Base-by-base conservation (phyloP, 2,113 vertebrate species). In the Otocyon megalotis region DNA sequence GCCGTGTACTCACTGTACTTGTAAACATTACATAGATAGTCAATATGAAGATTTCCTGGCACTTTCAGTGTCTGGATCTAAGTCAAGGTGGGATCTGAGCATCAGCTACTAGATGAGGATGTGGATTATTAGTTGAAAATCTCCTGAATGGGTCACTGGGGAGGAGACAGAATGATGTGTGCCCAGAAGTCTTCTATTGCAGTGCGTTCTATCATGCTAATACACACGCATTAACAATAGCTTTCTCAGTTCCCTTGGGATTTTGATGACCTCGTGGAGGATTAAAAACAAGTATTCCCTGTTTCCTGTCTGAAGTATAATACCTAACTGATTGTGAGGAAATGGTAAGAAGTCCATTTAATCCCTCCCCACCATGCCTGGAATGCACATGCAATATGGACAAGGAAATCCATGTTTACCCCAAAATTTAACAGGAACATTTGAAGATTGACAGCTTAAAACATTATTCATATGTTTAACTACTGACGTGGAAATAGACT, bases 181-280 rank as follows among this genome's bases (percentile, higher is more conserved):
- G 8, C 6, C 63, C 65, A 16, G 37, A 35, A 19, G 35, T 24
- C 15, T 84, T 19, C 35, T 69, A n/a, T 0, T 48, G 69, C 37
- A 30, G 0, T 24, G 35, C 1, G 1, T 24, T 60, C 43, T 58
- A 1, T 28, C 60, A 28, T 17, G n/a, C 26, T 8, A 11, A 35
- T 28, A 43, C 0, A 11, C 19, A 83, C 5, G 5, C 63, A 26
- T 11, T 32, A 56, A 24, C 1, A 8, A 30, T 2, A 2, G 8
- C 20, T 50, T 56, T 63, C 15, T 16, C 13, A 4, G 6, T 16
- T n/a, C 77, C 50, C 35, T 26, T 54, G 19, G 69, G 14, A 79
- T 48, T 10, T 28, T 22, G 35, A 58, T 26, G 22, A 22, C n/a
- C 67, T 62, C 60, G 4, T 17, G 17, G 5, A 60, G 2, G 15